phyloP scores from a whole-genome alignment of 2,888 invertebrate genomes.

The Archips xylosteana region DNA sequence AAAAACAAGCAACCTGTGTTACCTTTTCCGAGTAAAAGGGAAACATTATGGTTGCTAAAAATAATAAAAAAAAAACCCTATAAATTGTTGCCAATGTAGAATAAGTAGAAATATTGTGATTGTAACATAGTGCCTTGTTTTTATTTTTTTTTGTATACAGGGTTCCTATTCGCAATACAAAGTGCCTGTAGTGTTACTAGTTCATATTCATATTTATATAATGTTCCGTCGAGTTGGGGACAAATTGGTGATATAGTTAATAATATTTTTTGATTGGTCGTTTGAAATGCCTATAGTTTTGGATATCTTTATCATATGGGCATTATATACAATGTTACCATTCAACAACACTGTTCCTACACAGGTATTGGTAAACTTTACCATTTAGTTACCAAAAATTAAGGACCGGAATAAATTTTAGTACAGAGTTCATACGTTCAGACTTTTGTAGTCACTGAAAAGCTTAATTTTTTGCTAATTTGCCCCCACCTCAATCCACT shows the following conservation, averaged over 20 bases:
- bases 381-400: neutral
- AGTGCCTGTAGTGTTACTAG: constrained; percentile 29
- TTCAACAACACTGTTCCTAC: neutral
- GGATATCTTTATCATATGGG: neutral
- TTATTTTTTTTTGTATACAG: constrained; percentile 30
- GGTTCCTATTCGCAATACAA: constrained; percentile 34
- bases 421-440: neutral
- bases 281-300: neutral
- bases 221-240: constrained; percentile 9
- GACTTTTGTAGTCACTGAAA: neutral
- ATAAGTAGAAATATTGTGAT: constrained; percentile 34
- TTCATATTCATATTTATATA: constrained; percentile 23
- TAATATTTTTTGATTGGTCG: neutral
- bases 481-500: neutral
- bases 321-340: neutral
- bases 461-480: neutral
- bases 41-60: constrained; percentile 59
- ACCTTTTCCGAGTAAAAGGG: constrained; percentile 67
- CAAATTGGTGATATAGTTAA: neutral
- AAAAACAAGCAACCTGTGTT: constrained; percentile 56
- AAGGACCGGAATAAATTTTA: neutral
- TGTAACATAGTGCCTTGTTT: constrained; percentile 31
- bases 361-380: neutral
- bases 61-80: constrained; percentile 22
- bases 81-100: constrained; percentile 38